Evolutionary conservation across 2,888 invertebrate species (phyloP), one percentile per base, ranked within the genome.

Genomic region (Leptogaster cylindrica): DNA sequence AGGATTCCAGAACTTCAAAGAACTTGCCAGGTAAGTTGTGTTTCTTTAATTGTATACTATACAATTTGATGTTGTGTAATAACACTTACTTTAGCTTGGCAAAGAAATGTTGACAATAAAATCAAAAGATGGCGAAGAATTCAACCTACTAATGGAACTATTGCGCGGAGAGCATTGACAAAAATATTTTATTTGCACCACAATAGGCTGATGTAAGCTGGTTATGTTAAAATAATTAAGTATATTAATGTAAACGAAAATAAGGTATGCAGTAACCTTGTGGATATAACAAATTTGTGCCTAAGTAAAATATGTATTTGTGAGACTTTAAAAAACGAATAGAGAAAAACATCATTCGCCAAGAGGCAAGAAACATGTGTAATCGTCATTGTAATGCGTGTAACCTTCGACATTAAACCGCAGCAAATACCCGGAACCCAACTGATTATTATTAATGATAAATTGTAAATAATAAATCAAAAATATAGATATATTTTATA

Each of bases 81-180:
- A n/a, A n/a, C 8, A 6, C 25, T 44, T 68, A 66, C 27, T 84
- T 76, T 82, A 92, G 91, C 90, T 93, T 73, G 94, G 95, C 74
- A 97, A 97, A 81, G 97, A 95, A 80, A 91, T 95, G 89, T 84
- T 96, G 74, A 88, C 89, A 10, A 89, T 89, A 75, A 92, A 92
- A 82, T 89, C 90, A 73, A 92, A 93, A 80, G 93, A 95, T 73
- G 93, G 93, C 69, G 93, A 94, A 76, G 91, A 92, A 70, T 97
- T 96, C 84, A 96, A 97, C 82, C 86, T 97, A 75, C 87, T 97
- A 73, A 95, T 97, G 92, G 97, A 97, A 84, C 86, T 97, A 68
- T 84, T 97, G 71, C 86, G 95, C 76, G 96, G 96, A 76, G 95
- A 95, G 84, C 95, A 95, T 83, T 94, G 80, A 81, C 79, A 77